These are phyloP conservation scores for Microcebus ravelobensis DNA, from an alignment of 2,113 vertebrate species.

Conservation along the genomic window DNA sequence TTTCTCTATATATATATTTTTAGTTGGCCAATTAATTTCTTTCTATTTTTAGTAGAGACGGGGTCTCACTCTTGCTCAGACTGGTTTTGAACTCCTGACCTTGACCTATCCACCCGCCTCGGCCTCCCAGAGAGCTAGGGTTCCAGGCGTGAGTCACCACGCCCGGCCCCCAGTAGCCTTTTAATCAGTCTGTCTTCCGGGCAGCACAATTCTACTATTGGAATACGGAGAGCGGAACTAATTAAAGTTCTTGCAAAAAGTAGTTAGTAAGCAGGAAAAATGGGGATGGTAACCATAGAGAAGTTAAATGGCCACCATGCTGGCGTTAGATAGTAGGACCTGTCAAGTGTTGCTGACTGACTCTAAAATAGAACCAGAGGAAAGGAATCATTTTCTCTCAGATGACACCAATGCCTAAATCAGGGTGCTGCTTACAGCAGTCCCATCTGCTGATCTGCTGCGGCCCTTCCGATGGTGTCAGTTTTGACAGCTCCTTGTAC, in stretches of 20 bases:
- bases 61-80: no score
- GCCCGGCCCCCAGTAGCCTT: background rate
- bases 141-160: no score
- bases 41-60: no score
- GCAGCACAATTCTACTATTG: background rate
- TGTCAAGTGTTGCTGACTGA: background rate
- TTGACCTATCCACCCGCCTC: no score
- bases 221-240: background rate
- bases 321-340: background rate
- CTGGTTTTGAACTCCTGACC: no score
- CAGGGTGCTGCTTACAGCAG: background rate
- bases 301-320: background rate
- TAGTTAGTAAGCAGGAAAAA: background rate
- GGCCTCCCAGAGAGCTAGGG: no score
- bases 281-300: background rate
- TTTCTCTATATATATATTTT: no score
- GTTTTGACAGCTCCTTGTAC: background rate
- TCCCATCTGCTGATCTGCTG: background rate
- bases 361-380: background rate
- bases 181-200: background rate
- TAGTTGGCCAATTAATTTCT: no score
- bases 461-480: background rate
- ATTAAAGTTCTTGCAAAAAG: background rate
- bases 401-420: background rate
- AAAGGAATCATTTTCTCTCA: background rate